Evolutionary conservation across 2,113 vertebrate genomes (phyloP).

Genomic region (Heteronetta atricapilla): DNA sequence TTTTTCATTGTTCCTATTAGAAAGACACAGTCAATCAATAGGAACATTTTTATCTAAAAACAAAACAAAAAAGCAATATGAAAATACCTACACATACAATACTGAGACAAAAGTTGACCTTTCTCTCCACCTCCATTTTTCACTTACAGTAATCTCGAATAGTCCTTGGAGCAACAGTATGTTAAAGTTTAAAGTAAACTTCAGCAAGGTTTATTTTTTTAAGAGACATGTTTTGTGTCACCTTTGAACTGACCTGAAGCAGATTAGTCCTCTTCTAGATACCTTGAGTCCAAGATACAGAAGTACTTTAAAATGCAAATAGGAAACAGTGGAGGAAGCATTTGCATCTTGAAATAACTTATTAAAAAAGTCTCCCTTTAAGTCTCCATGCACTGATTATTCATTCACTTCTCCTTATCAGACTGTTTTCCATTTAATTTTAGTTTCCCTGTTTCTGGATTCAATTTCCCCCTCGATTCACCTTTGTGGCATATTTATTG

Average conservation of each 20-base stretch:
- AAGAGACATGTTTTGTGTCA: background rate
- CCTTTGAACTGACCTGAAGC: slow-evolving; percentile 18
- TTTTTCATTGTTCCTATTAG: background rate
- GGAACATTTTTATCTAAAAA: background rate
- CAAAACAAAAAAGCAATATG: background rate
- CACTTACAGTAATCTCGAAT: background rate
- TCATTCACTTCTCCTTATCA: slow-evolving; percentile 15
- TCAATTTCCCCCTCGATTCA: background rate
- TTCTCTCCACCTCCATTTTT: background rate
- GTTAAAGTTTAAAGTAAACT: background rate
- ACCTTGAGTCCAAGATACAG: background rate
- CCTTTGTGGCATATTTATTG: slow-evolving; percentile 20
- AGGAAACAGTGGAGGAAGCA: background rate
- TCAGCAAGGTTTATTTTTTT: background rate
- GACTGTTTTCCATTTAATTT: slow-evolving; percentile 8
- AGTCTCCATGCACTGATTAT: background rate
- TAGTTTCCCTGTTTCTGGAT: slow-evolving; percentile 13
- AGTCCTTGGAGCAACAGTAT: background rate
- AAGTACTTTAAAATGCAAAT: background rate
- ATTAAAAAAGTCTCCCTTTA: background rate
- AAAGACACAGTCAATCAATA: background rate
- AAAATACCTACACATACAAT: background rate
- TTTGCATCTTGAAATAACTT: background rate
- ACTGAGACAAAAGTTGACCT: background rate
- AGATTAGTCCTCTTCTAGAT: background rate